phyloP scores from a whole-genome alignment of 2,797 vertebrate genomes.

The Pseudochaenichthys georgianus region DNA sequence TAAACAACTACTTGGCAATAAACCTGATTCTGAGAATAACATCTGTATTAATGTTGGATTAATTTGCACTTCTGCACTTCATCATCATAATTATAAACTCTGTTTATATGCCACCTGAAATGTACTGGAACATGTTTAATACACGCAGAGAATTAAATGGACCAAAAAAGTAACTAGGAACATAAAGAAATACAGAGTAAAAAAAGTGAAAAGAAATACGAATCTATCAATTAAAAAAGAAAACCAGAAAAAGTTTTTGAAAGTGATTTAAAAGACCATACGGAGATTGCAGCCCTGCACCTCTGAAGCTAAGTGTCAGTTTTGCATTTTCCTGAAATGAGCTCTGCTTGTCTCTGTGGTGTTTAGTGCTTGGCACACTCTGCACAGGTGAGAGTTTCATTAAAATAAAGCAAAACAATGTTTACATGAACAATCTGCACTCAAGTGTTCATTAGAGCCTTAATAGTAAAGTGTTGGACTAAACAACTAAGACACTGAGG shows the following conservation, averaged over 20 bases:
- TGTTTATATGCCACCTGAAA: too few species aligned
- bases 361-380: not conserved
- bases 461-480: not conserved
- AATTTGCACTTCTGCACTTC: not conserved
- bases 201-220: too few species aligned
- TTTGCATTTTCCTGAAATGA: not conserved
- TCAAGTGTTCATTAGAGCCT: too few species aligned
- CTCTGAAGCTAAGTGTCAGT: not conserved
- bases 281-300: too few species aligned
- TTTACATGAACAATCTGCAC: too few species aligned
- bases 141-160: too few species aligned
- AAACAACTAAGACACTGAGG: not conserved
- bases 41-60: constrained; percentile 10
- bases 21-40: not conserved
- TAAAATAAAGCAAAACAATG: not conserved
- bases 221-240: not conserved
- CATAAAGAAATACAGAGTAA: not conserved
- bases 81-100: too few species aligned
- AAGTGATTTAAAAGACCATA: too few species aligned
- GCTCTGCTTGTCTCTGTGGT: too few species aligned
- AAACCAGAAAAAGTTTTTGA: too few species aligned
- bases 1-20: not conserved
- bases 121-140: too few species aligned
- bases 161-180: too few species aligned
- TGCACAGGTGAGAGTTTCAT: not conserved